These are phyloP conservation scores for Bombus pyrosoma DNA, from an alignment of 1,140 invertebrate species.

Conservation along the genomic window DNA sequence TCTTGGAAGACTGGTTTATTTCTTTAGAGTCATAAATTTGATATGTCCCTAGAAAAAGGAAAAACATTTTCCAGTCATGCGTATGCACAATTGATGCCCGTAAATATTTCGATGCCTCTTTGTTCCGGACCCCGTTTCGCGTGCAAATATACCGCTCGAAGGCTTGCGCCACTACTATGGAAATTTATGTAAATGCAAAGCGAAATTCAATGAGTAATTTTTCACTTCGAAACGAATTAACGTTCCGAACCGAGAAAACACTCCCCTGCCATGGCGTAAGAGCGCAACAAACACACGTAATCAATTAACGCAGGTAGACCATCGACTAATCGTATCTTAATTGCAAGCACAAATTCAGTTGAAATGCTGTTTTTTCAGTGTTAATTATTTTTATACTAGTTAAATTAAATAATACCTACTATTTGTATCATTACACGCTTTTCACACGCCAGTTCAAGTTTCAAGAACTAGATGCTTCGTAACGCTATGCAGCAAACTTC, in stretches of 20 bases:
- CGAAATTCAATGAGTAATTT: constrained; percentile 31
- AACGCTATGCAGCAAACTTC: no score
- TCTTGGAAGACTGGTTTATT: background rate
- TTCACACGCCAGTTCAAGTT: no score
- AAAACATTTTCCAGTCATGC: background rate
- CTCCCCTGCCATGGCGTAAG: background rate
- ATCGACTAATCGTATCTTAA: constrained; percentile 19
- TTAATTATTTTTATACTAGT: no score
- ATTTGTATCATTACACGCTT: no score
- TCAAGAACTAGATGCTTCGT: no score
- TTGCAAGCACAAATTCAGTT: background rate
- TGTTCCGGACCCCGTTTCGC: background rate
- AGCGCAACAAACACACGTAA: background rate
- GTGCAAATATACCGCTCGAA: constrained; percentile 3
- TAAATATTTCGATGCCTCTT: background rate
- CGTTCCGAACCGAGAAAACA: background rate
- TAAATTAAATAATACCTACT: no score
- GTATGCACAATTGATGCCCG: background rate
- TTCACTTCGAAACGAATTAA: constrained; percentile 40
- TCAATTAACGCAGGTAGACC: constrained; percentile 9
- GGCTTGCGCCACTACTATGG: background rate
- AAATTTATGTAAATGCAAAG: constrained; percentile 24
- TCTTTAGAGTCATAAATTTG: background rate
- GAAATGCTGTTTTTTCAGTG: background rate
- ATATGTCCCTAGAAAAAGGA: no score